Base-by-base conservation (phyloP, 2,888 invertebrate species). In the Standfussiana lucernea region DNA sequence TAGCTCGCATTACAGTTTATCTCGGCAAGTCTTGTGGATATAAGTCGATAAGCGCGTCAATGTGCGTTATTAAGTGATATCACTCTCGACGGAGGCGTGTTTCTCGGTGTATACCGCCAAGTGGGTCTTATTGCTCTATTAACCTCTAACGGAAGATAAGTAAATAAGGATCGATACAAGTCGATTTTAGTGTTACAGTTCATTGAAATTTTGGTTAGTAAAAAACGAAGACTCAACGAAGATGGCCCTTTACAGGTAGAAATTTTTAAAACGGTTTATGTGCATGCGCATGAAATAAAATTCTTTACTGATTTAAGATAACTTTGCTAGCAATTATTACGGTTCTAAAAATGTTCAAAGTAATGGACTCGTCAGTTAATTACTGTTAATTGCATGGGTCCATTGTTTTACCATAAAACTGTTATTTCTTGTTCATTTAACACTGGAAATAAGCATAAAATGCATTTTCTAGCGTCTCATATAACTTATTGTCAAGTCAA, bases 181-280 rank as follows among this genome's bases (percentile, higher is more conserved):
- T 83, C 82, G 82, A 86, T 85, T 82, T 75, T 87, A 83, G 90
- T 90, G 87, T 86, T 89, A 86, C 86, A 80, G 75, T 77, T 89
- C 82, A 86, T 88, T 90, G 66, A 89, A 85, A 88, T 90, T 92
- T 90, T 86, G 82, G 42, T 91, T 90, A 84, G 76, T 90, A 79
- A 74, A 84, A 86, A 76, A 86, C 93, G 93, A 92, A 93, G 89
- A 91, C 71, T 77, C 90, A 81, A 81, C 88, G 82, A 93, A 90
- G 90, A 96, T 96, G 96, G 95, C 95, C 84, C 92, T 96, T 56
- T 95, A 94, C 96, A 96, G 96, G 96, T 96, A 93, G 84, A 87
- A 70, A 87, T 68, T 77, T 76, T 62, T 62, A 66, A 75, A 62
- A 84, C 56, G 61, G 75, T 61, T 62, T 78, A 42, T 56, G 7